These are phyloP conservation scores for Abscondita cerata DNA, from an alignment of 2,888 invertebrate genomes.

Conservation along the genomic window DNA sequence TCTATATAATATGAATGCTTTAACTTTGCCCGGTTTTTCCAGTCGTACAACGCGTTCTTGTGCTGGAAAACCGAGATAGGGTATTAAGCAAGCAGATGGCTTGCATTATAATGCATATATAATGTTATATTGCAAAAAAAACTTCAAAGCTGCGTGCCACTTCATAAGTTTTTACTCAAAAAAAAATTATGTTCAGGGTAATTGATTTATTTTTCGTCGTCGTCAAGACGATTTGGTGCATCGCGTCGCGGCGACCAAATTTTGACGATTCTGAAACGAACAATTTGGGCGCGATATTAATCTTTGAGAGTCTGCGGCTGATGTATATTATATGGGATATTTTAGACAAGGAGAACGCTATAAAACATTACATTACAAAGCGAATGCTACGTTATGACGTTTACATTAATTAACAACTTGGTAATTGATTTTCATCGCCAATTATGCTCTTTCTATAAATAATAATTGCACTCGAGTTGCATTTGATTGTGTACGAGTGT, in stretches of 20 bases:
- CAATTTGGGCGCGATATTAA: slow-evolving; percentile 57
- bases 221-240: background rate
- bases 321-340: slow-evolving; percentile 61
- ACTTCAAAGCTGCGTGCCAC: slow-evolving; percentile 47
- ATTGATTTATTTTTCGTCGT: slow-evolving; percentile 4
- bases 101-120: slow-evolving; percentile 60
- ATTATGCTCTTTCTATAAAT: slow-evolving; percentile 18
- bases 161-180: slow-evolving; percentile 22
- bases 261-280: slow-evolving; percentile 40
- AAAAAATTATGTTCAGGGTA: slow-evolving; percentile 2
- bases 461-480: background rate
- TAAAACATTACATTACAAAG: slow-evolving; percentile 37
- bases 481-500: background rate
- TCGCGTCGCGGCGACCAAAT: background rate
- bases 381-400: slow-evolving; percentile 26
- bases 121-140: slow-evolving; percentile 60
- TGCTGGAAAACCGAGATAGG: slow-evolving; percentile 42
- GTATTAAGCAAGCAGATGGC: slow-evolving; percentile 47
- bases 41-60: slow-evolving; percentile 53
- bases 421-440: slow-evolving; percentile 31
- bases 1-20: slow-evolving; percentile 60
- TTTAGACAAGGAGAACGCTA: slow-evolving; percentile 53
- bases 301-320: slow-evolving; percentile 58
- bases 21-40: slow-evolving; percentile 56
- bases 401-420: slow-evolving; percentile 34